Evolutionary conservation across 2,113 vertebrate species (phyloP), one percentile per base, ranked within the genome.

Genomic region (Mesitornis unicolor): DNA sequence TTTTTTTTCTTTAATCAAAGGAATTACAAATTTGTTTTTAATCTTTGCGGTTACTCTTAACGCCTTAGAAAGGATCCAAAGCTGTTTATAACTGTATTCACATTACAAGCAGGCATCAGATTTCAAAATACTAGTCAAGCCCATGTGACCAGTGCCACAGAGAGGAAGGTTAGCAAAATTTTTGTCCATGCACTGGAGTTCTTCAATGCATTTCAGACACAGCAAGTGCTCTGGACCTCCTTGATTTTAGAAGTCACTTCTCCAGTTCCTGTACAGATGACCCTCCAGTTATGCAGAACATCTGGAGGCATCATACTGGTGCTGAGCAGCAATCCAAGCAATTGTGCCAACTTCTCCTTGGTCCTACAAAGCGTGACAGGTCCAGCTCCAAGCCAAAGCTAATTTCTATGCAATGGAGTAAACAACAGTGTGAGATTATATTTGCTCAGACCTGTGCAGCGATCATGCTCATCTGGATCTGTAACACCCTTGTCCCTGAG

Each of bases 21-120:
- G 89, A 93, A 96, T 89, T 94, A 96, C 89, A 96, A 94, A 93
- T 96, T 96, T 94, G 65, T 89, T 94, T 95, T 93, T 95, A 93
- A 94, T 96, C 94, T 94, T 91, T 42, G 22, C 16, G 53, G 48
- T 95, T 95, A 70, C 36, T 76, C 31, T 40, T 85, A 89, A 92
- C 69, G 87, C 81, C 48, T 93, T 93, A 93, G 80, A 87, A 95
- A 93, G 48, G 69, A 91, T 76, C 17, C 36, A 87, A 89, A 94
- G 84, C 89, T 87, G 48, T 92, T 93, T 89, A 89, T 95, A 94
- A 71, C 61, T 68, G 61, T 65, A 91, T 93, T 94, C 77, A 89
- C 59, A 68, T 91, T 87, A 83, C 48, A 93, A 94, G 53, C 40
- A 93, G 88, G 88, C 79, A 91, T 57, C 79, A 95, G 71, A 96